Base-by-base conservation (phyloP, 2,797 vertebrate species). In the Danio tinwini region DNA sequence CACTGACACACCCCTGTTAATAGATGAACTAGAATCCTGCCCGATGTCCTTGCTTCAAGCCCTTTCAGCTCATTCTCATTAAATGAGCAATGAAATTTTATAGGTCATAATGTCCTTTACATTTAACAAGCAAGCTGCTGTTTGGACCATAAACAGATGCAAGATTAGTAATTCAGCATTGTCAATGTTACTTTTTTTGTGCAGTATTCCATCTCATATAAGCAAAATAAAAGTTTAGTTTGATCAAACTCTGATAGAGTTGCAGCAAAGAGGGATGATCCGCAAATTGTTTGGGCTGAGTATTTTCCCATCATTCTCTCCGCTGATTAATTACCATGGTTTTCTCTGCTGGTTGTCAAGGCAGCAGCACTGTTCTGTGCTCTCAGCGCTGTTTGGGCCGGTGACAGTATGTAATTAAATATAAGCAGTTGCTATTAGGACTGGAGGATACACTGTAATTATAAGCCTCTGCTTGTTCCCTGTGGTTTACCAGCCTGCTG, bases 401-500 rank as follows among this genome's bases (percentile, higher is more conserved):
- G n/a, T 81, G 84, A 80, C 84, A 85, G 82, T 82, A 73, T 81
- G 81, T 72, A 85, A 85, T 85, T 85, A 85, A 77, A 83, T 83
- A 84, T 76, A 80, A 85, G 78, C 79, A 59, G 81, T 63, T 83
- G 78, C 67, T 76, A 82, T 82, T 83, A 76, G 56, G 63, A 62
- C 13, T 61, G 40, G 19, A 29, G 70, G 29, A 75, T 73, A 56
- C 29, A 44, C 72, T 84, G 76, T 85, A 80, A 86, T 86, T 83
- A 84, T 64, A 64, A 81, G 72, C 42, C 58, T 61, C 74, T 77
- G 70, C 68, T 69, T 62, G 40, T 74, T 73, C 77, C 67, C 79
- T 70, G 72, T 71, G 61, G 64, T 68, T 74, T 59, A 40, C 39
- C 16, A 40, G 56, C 37, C 71, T 70, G 45, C 39, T 61, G 58